Conservation (phyloP, 2,797 vertebrate genomes). For the Chiloscyllium punctatum region DNA sequence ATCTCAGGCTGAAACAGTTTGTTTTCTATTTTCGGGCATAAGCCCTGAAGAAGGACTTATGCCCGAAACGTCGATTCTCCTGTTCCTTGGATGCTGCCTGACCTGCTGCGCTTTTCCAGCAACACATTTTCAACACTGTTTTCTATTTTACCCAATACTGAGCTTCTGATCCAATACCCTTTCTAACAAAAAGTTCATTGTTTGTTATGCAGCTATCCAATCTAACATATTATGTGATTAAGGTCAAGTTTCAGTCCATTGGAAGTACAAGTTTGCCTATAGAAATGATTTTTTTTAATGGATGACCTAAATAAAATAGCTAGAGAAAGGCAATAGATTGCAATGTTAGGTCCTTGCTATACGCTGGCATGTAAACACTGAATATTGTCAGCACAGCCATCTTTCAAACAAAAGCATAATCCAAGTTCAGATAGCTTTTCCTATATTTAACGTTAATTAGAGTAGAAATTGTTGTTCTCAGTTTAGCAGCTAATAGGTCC, state of each 20-base stretch:
- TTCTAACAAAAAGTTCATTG: conserved; percentile 6
- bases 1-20: neutral
- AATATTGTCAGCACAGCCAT: neutral
- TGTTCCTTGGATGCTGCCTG: too few species aligned
- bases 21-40: conserved; percentile 14
- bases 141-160: neutral
- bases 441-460: neutral
- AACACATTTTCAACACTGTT: too few species aligned
- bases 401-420: neutral
- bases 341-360: neutral
- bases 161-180: neutral
- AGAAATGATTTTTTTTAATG: neutral
- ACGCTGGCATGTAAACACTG: neutral
- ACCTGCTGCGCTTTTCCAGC: too few species aligned
- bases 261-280: neutral
- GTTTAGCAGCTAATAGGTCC: neutral
- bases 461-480: neutral
- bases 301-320: neutral
- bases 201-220: too few species aligned
- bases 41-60: too few species aligned
- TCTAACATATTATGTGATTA: conserved; percentile 11
- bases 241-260: neutral
- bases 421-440: neutral
- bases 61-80: too few species aligned
- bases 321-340: neutral